Conservation (phyloP, 1,140 invertebrate species). For the Solen grandis region DNA sequence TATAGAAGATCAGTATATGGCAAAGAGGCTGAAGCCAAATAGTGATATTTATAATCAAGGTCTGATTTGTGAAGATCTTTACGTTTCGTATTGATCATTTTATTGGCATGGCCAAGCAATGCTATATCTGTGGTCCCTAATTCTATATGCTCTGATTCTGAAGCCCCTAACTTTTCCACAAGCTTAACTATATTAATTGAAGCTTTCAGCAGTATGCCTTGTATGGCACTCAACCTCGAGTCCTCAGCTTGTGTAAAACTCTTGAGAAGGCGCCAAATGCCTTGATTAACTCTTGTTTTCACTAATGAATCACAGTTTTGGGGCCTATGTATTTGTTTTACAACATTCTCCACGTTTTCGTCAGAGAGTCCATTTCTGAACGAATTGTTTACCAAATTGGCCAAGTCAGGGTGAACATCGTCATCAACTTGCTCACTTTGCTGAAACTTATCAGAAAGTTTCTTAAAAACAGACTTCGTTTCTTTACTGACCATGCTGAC, state of each 20-base stretch:
- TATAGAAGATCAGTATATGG: neutral
- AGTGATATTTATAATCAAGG: constrained; percentile 42
- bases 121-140: constrained; percentile 1
- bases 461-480: neutral
- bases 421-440: constrained; percentile 3
- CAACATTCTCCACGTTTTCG: constrained; percentile 11
- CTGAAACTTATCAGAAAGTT: constrained; percentile 7
- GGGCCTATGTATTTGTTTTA: constrained; percentile 19
- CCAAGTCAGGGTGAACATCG: constrained; percentile 24
- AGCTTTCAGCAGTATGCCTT: constrained; percentile 10
- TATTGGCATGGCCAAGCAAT: too few relatives aligned
- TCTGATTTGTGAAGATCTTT: too few relatives aligned
- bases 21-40: constrained; percentile 21
- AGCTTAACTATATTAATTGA: constrained; percentile 20
- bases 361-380: constrained; percentile 33
- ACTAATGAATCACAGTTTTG: constrained; percentile 22
- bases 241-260: constrained; percentile 7
- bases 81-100: too few relatives aligned
- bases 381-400: constrained; percentile 21
- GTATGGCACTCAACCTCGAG: neutral
- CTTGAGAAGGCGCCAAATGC: constrained; percentile 37
- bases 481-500: too few relatives aligned
- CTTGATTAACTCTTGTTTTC: constrained; percentile 32
- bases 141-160: constrained; percentile 10
- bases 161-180: constrained; percentile 16